Evolutionary conservation across 2,113 vertebrate genomes (phyloP), one percentile per base, ranked within the genome.

Genomic region (Cyprinus carpio): DNA sequence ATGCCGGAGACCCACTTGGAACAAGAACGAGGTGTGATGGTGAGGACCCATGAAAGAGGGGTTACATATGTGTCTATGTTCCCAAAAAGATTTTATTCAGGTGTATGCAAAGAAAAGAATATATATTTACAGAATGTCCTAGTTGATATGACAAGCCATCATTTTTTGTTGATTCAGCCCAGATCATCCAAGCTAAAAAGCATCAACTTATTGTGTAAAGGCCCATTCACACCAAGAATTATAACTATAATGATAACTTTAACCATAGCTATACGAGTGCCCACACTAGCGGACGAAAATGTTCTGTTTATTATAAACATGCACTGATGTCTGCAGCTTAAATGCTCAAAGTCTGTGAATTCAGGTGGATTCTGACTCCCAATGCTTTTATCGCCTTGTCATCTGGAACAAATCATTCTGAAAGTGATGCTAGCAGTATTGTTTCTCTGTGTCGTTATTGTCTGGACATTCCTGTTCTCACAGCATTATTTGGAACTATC

Each of bases 131-230:
- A 69, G 27, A 25, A 60, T 80, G 23, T 85, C 3, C 23, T 62
- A 34, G 58, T 25, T 46, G 58, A 76, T 58, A 74, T 62, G 37
- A 71, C 25, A 85, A 81, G 76, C 13, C 75, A 78, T 78, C 20
- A 60, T 27, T 58, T 29, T 72, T 51, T 80, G 54, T 60, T 56
- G 6, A 72, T 23, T 23, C 54, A 27, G 18, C n/a, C 15, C 65
- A 72, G n/a, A 58, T 40, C 27, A 80, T 65, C 37, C 49, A 72
- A 62, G 51, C 64, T 72, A 16, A 72, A 85, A 15, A 37, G 5
- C 31, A 15, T 15, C 23, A 40, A 46, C 25, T 65, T 29, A 34
- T 43, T 46, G 29, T 58, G 56, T 2, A 58, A 27, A 65, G 25
- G 11, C 27, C 27, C 2, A 2, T 37, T 46, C 11, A n/a, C 40